Conservation (phyloP, 2,888 invertebrate species). For the Sturmia bella region DNA sequence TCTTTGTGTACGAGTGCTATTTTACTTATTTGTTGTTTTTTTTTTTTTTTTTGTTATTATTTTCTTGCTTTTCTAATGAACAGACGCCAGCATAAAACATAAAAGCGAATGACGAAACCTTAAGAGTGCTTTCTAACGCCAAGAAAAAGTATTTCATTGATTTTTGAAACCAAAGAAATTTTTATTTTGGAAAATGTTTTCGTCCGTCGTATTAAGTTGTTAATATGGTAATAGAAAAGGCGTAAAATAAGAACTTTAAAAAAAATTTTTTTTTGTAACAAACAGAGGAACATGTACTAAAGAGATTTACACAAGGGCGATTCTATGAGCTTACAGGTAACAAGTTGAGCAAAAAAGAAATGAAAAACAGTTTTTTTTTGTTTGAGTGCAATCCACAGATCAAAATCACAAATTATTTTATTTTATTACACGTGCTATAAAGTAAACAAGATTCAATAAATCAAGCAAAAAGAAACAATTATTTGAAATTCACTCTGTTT, state of each 20-base stretch:
- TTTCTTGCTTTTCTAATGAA: constrained; percentile 47
- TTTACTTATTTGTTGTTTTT: background rate
- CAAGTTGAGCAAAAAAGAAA: background rate
- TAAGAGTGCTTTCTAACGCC: constrained; percentile 76
- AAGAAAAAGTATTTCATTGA: constrained; percentile 80
- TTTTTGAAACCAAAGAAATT: constrained; percentile 78
- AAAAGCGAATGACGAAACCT: constrained; percentile 74
- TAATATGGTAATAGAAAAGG: constrained; percentile 49
- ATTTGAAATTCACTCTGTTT: background rate
- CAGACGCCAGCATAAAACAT: constrained; percentile 59
- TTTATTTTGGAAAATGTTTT: constrained; percentile 69
- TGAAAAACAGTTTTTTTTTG: background rate
- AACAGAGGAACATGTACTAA: background rate
- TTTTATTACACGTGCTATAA: constrained; percentile 57
- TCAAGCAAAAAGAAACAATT: background rate
- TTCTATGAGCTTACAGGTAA: background rate
- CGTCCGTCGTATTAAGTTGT: constrained; percentile 49
- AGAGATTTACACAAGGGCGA: constrained; percentile 14
- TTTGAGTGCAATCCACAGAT: background rate
- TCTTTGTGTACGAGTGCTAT: constrained; percentile 3
- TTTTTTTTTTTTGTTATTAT: background rate
- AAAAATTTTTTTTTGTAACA: constrained; percentile 7
- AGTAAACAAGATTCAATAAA: constrained; percentile 41
- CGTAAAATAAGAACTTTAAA: constrained; percentile 43
- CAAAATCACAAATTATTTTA: constrained; percentile 11